A percentile compares a stretch with the other conserved stretches of the same genome.
Conservation (phyloP, 2,113 vertebrate species). For the Oostethus manadensis region DNA sequence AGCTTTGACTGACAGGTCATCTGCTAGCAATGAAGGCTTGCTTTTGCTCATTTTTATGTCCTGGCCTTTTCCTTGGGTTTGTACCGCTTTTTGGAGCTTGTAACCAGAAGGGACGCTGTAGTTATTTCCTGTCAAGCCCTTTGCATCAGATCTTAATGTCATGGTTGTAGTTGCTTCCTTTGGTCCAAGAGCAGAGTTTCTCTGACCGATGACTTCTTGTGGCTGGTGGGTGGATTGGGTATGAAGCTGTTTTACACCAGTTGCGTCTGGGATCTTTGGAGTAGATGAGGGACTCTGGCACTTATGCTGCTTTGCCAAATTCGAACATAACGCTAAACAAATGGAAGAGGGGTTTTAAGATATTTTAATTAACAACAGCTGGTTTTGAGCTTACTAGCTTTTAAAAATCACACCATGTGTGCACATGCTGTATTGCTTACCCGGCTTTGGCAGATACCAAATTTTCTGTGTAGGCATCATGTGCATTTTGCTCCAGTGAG, state of each 20-base stretch:
- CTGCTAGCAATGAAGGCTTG: slow-evolving; percentile 2
- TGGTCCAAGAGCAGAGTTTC: slow-evolving; percentile 15
- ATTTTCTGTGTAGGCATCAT: slow-evolving; percentile 53
- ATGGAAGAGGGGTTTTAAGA: neutral
- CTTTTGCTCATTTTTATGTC: slow-evolving; percentile 18
- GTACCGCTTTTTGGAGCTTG: slow-evolving; percentile 8
- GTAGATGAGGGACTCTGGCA: slow-evolving; percentile 3
- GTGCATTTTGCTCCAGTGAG: slow-evolving; percentile 39
- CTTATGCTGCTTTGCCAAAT: slow-evolving; percentile 12
- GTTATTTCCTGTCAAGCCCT: slow-evolving; percentile 3
- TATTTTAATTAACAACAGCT: too few species aligned
- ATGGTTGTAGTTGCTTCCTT: neutral
- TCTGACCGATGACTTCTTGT: slow-evolving; percentile 45
- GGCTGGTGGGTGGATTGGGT: slow-evolving; percentile 46
- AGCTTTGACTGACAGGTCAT: slow-evolving; percentile 7
- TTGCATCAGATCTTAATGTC: slow-evolving; percentile 2
- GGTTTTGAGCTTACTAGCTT: neutral
- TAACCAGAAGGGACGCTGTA: neutral
- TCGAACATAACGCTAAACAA: slow-evolving; percentile 14
- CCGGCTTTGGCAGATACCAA: slow-evolving; percentile 18
- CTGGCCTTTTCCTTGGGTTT: neutral
- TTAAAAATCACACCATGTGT: neutral
- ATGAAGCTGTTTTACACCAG: slow-evolving; percentile 50
- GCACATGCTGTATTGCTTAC: slow-evolving; percentile 44
- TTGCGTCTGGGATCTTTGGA: slow-evolving; percentile 16